Evolutionary conservation across 2,888 invertebrate species (phyloP).

Genomic region (Aphodius granarius): DNA sequence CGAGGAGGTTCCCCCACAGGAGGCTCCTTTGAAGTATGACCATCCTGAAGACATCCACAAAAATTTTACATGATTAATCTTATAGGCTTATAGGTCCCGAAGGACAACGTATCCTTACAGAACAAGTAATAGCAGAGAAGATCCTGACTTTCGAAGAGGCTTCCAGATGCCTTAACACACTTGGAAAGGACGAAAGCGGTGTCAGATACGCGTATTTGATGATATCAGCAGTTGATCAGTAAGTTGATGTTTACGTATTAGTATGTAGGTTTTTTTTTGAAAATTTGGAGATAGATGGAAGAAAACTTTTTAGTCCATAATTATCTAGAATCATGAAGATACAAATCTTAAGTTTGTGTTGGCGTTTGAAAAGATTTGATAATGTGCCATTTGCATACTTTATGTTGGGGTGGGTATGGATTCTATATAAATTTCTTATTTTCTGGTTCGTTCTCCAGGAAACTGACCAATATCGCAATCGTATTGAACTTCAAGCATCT

Average conservation of each 20-base stretch:
- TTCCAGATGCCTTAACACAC: conserved; percentile 46
- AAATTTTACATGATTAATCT: not conserved
- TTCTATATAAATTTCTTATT: conserved; percentile 33
- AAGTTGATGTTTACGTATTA: conserved; percentile 13
- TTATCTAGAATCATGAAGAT: not conserved
- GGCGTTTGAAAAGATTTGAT: no score
- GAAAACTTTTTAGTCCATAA: not conserved
- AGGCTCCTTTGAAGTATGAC: not conserved
- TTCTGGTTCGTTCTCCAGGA: conserved; percentile 44
- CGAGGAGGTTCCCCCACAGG: conserved; percentile 2
- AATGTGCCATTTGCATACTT: not conserved
- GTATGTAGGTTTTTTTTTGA: not conserved
- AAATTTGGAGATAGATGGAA: not conserved
- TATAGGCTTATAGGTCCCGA: not conserved
- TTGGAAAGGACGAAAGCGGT: conserved; percentile 53
- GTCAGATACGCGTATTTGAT: conserved; percentile 62
- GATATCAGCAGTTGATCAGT: conserved; percentile 54
- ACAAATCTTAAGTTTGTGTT: not conserved
- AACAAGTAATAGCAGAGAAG: conserved; percentile 41
- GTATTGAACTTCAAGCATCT: conserved; percentile 59
- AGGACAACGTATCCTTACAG: not conserved
- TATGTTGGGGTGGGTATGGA: conserved; percentile 28
- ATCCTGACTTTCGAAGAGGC: conserved; percentile 49
- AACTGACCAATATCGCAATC: conserved; percentile 58
- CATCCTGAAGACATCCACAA: not conserved